Evolutionary conservation across 2,888 invertebrate genomes (phyloP).

Genomic region (Conomelus anceps): DNA sequence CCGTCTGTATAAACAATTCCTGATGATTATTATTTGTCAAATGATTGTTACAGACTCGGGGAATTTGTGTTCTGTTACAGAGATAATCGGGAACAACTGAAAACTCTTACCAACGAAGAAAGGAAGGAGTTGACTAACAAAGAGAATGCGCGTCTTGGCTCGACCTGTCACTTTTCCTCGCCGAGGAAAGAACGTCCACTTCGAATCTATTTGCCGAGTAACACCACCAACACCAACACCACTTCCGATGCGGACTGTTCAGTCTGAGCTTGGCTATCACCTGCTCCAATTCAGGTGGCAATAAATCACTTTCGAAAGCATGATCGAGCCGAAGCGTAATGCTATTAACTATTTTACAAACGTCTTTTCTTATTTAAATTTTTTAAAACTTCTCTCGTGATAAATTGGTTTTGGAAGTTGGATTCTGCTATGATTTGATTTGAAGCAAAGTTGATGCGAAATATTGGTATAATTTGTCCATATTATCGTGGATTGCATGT

Average conservation of each 20-base stretch:
- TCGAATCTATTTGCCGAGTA: slow-evolving; percentile 68
- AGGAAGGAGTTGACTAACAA: slow-evolving; percentile 53
- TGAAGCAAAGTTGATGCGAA: background rate
- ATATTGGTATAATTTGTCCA: no score
- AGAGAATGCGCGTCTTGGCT: slow-evolving; percentile 46
- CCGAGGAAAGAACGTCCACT: slow-evolving; percentile 62
- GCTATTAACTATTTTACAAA: background rate
- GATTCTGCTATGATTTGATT: no score
- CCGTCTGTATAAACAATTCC: background rate
- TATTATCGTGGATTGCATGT: background rate
- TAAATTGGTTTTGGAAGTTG: background rate
- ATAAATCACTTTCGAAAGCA: no score
- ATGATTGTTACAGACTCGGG: slow-evolving; percentile 10
- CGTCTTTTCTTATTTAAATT: background rate
- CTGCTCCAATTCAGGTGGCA: background rate
- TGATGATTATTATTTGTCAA: background rate
- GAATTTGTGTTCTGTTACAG: slow-evolving; percentile 41
- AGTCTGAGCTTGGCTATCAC: background rate
- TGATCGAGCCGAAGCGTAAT: background rate
- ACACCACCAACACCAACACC: background rate
- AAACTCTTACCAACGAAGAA: slow-evolving; percentile 55
- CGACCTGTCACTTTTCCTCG: slow-evolving; percentile 47
- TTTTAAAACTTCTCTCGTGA: background rate
- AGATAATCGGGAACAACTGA: slow-evolving; percentile 53
- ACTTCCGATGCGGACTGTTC: background rate